Evolutionary conservation across 2,888 invertebrate species (phyloP), one percentile per base, ranked within the genome.

Genomic region (Spilosoma lubricipeda): DNA sequence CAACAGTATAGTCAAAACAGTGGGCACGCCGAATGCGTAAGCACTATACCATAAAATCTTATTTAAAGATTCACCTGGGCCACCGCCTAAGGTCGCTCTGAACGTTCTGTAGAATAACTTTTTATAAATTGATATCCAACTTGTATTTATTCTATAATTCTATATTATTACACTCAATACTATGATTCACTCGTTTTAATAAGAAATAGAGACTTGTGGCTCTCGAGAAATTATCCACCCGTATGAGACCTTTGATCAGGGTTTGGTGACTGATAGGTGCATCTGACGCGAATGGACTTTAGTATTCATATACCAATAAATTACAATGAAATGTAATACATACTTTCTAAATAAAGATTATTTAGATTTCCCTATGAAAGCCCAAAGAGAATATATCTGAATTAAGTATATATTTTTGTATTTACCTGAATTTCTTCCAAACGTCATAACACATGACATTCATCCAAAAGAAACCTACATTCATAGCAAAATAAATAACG

Each of bases 21-120:
- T 85, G 0, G 94, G 92, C 7, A 92, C 82, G 7, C 94, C 91
- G 76, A 94, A 93, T 0, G 94, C 93, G 77, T 95, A 95, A 9
- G 86, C 64, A 4, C 90, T 87, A 81, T 95, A 94, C 5, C 90
- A 89, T 48, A 85, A 72, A 82, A 94, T 93, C 0, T 91, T 90
- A 0, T 87, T 88, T 0, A 52, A 33, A 11, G 64, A 36, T 4
- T 56, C 56, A 23, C 1, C 87, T 86, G 0, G 39, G 11, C 20
- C 15, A 30, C 56, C 66, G n/a, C 27, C 52, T 2, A 30, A 5
- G 3, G 15, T 67, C 4, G 67, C 48, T 20, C 67, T 64, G 23
- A 63, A 8, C 4, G 18, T 71, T 42, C 74, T 74, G 70, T 5
- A 66, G 56, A 66, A 39, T 15, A 45, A 15, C 13, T 45, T 45